Evolutionary conservation across 1,140 invertebrate species (phyloP).

Genomic region (Drosophila miranda): DNA sequence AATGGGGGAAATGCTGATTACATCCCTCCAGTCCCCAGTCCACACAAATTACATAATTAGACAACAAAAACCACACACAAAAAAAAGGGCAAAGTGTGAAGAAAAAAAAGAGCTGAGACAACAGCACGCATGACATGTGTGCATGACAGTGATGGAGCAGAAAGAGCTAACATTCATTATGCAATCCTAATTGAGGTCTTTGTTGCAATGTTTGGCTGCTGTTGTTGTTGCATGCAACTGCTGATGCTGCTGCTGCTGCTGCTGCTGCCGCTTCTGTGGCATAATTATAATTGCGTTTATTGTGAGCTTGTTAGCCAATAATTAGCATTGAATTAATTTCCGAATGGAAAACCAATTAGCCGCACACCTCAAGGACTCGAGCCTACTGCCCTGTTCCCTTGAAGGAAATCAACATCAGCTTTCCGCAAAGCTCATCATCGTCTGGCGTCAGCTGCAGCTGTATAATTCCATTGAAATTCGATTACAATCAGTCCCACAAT

Average conservation of each 20-base stretch:
- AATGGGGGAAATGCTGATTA: conserved; percentile 4
- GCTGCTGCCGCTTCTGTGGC: conserved; percentile 30
- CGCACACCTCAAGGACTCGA: conserved; percentile 37
- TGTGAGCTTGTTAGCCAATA: conserved; percentile 64
- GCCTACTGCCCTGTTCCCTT: background rate
- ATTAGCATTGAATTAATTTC: conserved; percentile 76
- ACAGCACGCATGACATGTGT: background rate
- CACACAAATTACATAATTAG: conserved; percentile 46
- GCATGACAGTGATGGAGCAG: conserved; percentile 41
- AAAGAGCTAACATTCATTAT: conserved; percentile 54
- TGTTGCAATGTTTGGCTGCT: conserved; percentile 20
- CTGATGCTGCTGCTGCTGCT: conserved; percentile 3
- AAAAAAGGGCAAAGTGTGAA: conserved; percentile 9
- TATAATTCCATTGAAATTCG: conserved; percentile 68
- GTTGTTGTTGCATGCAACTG: background rate
- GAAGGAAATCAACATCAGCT: background rate
- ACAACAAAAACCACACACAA: conserved; percentile 9
- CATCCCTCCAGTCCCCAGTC: background rate
- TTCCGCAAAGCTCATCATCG: conserved; percentile 9
- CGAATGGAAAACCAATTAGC: conserved; percentile 72
- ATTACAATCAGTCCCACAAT: conserved; percentile 47
- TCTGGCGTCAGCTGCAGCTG: conserved; percentile 5
- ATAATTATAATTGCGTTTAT: conserved; percentile 70
- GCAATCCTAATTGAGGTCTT: conserved; percentile 57
- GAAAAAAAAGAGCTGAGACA: conserved; percentile 20